Evolutionary conservation across 1,140 invertebrate species (phyloP), one percentile per base, ranked within the genome.

Genomic region (Hyles vespertilio): DNA sequence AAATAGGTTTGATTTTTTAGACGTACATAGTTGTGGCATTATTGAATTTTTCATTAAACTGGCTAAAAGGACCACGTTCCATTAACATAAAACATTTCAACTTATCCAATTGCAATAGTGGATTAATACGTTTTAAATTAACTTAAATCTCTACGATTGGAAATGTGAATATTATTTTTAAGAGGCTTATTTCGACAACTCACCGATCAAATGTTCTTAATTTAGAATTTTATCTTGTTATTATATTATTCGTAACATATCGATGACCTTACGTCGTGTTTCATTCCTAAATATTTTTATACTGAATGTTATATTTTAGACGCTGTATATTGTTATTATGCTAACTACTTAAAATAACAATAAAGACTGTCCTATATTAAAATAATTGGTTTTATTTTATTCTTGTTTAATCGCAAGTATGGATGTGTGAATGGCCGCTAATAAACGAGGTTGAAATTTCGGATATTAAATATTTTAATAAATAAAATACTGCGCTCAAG

Each of bases 291-390:
- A 61, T 63, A 46, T 58, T 55, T 44, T 58, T 57, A 49, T 66
- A 52, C 47, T 45, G 51, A 58, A 69, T 67, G 61, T 72, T 72
- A 56, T 61, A 45, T 61, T 66, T 67, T 57, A 70, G 62, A 70
- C 49, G 56, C 69, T 79, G 70, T 79, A 75, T 44, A 75, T 73
- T 79, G 79, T 77, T 81, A 70, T 74, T 67, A 68, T 60, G 67
- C 63, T 77, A 70, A 69, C 78, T 69, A 56, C 52, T 83, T 77
- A 69, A 22, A 67, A 65, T 74, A 74, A 80, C 69, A 84, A 81
- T 85, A 85, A 85, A 85, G 82, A 85, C 82, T 85, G 82, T 78
- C 76, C 49, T 61, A 72, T 70, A 70, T 66, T 60, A 32, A 46
- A 45, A 8, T 22, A 22, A 22, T 2, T 70, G 50, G 54, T 73